phyloP scores from a whole-genome alignment of 2,888 invertebrate species.

The Drosophila atripex region DNA sequence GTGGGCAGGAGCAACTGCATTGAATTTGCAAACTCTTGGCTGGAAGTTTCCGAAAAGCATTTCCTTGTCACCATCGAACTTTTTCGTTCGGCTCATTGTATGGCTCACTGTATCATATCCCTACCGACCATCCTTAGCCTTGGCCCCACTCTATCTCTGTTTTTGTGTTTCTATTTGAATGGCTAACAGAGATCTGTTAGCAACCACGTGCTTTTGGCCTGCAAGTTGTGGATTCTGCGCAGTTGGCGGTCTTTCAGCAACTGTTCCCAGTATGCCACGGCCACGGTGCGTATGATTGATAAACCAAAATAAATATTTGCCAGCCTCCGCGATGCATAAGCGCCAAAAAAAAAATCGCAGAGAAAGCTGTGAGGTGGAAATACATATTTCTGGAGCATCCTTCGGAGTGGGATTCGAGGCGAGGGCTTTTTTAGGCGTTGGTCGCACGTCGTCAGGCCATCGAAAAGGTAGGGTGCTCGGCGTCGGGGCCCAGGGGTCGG shows the following conservation, averaged over 20 bases:
- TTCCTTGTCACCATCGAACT: constrained; percentile 72
- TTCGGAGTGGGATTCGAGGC: constrained; percentile 5
- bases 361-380: constrained; percentile 10
- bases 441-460: constrained; percentile 28
- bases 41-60: constrained; percentile 69
- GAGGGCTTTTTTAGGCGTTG: constrained; percentile 50
- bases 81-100: constrained; percentile 25
- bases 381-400: constrained; percentile 3
- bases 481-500: background rate
- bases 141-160: constrained; percentile 53
- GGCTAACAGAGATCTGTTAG: constrained; percentile 46
- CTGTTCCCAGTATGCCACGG: constrained; percentile 64
- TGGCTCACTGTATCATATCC: background rate
- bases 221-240: constrained; percentile 61
- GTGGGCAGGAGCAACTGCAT: constrained; percentile 19
- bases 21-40: constrained; percentile 30
- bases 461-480: constrained; percentile 7
- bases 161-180: background rate
- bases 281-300: constrained; percentile 76
- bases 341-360: constrained; percentile 29
- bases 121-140: constrained; percentile 71
- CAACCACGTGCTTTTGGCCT: constrained; percentile 60
- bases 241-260: constrained; percentile 9
- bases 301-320: constrained; percentile 77
- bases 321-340: constrained; percentile 69